Conservation (phyloP, 2,888 invertebrate species). For the Diarsia brunnea region DNA sequence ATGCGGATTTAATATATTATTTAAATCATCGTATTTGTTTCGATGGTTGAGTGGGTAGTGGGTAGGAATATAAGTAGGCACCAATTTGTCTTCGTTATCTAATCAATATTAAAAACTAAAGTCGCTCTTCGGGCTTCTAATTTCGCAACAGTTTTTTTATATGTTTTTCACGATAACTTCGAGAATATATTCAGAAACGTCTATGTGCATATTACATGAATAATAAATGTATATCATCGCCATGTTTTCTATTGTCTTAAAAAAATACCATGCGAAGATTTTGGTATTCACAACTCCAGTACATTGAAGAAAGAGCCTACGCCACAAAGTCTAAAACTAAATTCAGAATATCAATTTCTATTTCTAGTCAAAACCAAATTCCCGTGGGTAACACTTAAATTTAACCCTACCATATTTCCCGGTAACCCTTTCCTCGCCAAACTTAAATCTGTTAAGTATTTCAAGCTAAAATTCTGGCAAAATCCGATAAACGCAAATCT, state of each 20-base stretch:
- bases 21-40: slow-evolving; percentile 1
- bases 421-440: neutral
- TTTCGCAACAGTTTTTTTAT: neutral
- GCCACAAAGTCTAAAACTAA: neutral
- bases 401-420: slow-evolving; percentile 19
- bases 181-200: neutral
- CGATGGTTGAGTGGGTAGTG: slow-evolving; percentile 2
- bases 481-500: slow-evolving; percentile 49
- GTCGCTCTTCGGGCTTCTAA: no score
- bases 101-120: neutral
- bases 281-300: neutral
- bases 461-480: slow-evolving; percentile 42
- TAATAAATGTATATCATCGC: no score
- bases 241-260: neutral
- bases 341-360: neutral
- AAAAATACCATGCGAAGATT: neutral
- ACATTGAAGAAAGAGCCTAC: neutral
- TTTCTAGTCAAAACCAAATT: neutral
- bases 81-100: neutral
- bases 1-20: slow-evolving; percentile 17
- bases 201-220: neutral
- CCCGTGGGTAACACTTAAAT: neutral
- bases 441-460: slow-evolving; percentile 53
- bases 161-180: neutral
- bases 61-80: neutral